Evolutionary conservation across 2,113 vertebrate genomes (phyloP).

Genomic region (Sapajus apella): DNA sequence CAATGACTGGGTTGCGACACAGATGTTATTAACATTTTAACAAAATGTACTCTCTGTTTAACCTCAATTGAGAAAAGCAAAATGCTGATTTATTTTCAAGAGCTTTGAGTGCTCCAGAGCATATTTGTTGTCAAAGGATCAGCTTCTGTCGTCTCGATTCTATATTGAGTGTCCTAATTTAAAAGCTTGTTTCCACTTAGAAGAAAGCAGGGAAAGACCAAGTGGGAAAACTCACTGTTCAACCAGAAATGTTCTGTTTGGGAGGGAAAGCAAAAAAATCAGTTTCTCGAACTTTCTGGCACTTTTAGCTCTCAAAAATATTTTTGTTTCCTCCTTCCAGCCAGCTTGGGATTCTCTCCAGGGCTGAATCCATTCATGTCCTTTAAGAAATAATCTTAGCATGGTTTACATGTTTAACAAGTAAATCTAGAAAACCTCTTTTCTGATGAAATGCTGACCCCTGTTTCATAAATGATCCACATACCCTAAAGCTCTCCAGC

Average conservation of each 20-base stretch:
- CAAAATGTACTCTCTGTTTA: neutral
- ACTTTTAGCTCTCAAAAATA: neutral
- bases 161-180: accelerated
- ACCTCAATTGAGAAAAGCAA: slow-evolving; percentile 22
- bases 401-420: neutral
- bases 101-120: neutral
- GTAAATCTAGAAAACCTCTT: neutral
- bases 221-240: too few relatives aligned
- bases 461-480: neutral
- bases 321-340: neutral
- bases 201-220: neutral
- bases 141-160: too few relatives aligned
- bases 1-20: slow-evolving; percentile 7
- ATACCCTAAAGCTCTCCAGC: neutral
- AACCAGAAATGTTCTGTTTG: neutral
- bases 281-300: neutral
- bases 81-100: neutral
- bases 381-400: neutral
- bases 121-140: accelerated
- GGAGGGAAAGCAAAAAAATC: neutral
- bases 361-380: neutral
- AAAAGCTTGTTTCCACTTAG: neutral
- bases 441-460: neutral
- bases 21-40: slow-evolving; percentile 38
- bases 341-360: neutral